Evolutionary conservation across 2,888 invertebrate species (phyloP).

Genomic region (Baronia brevicornis): DNA sequence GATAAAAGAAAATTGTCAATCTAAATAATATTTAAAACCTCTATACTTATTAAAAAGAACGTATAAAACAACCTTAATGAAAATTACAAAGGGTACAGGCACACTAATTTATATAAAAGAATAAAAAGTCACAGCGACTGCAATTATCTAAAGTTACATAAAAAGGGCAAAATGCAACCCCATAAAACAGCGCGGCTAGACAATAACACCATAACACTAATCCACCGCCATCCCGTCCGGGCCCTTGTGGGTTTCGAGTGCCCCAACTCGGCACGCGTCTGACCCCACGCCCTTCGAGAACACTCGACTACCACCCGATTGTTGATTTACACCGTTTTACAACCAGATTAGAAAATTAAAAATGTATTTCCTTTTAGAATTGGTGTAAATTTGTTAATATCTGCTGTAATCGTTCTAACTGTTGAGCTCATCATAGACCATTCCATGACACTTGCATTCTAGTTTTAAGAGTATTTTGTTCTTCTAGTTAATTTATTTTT

Average conservation of each 20-base stretch:
- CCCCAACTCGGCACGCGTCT: conserved; percentile 15
- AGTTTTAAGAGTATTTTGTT: too few relatives aligned
- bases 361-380: not conserved
- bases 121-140: too few relatives aligned
- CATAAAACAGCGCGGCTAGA: conserved; percentile 18
- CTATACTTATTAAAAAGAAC: not conserved
- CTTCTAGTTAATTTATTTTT: too few relatives aligned
- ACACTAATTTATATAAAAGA: too few relatives aligned
- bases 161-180: conserved; percentile 16
- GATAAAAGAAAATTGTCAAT: not conserved
- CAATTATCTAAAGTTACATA: conserved; percentile 4
- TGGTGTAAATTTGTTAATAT: not conserved
- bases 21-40: not conserved
- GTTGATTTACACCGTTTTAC: conserved; percentile 26
- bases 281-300: conserved; percentile 8
- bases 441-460: too few relatives aligned
- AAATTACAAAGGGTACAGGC: too few relatives aligned
- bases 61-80: too few relatives aligned
- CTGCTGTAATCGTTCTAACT: too few relatives aligned
- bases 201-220: conserved; percentile 47
- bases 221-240: conserved; percentile 28
- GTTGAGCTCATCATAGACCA: too few relatives aligned
- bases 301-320: conserved; percentile 22
- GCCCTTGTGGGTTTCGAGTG: conserved; percentile 27
- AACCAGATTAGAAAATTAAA: conserved; percentile 8